Conservation (phyloP, 2,113 vertebrate species). For the Sebastes fasciatus region DNA sequence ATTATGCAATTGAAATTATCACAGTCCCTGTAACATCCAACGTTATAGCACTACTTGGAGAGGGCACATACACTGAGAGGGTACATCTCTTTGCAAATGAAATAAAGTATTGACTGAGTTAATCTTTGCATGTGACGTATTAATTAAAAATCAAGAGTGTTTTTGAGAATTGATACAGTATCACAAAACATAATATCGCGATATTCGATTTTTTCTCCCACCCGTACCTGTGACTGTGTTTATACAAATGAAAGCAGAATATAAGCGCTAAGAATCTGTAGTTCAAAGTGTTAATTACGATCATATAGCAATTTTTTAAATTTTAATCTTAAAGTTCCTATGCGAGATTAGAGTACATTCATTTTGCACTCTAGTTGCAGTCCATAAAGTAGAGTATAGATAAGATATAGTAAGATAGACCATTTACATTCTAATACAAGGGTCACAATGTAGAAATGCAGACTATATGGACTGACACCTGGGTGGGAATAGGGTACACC, state of each 20-base stretch:
- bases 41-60: no score
- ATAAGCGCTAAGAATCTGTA: neutral
- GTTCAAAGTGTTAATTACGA: neutral
- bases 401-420: neutral
- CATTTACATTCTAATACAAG: neutral
- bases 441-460: conserved; percentile 1
- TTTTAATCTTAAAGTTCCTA: neutral
- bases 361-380: neutral
- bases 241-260: neutral
- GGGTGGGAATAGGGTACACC: neutral
- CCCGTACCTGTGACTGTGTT: neutral
- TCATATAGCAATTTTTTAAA: neutral
- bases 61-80: no score
- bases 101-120: no score
- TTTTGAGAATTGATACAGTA: no score
- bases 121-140: no score
- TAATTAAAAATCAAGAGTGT: no score
- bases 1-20: no score
- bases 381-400: neutral
- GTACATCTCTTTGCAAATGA: no score
- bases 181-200: no score
- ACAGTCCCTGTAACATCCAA: no score
- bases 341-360: no score
- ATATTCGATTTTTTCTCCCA: no score
- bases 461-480: neutral